Evolutionary conservation across 2,113 vertebrate species (phyloP), one percentile per base, ranked within the genome.

Genomic region (Zonotrichia leucophrys): DNA sequence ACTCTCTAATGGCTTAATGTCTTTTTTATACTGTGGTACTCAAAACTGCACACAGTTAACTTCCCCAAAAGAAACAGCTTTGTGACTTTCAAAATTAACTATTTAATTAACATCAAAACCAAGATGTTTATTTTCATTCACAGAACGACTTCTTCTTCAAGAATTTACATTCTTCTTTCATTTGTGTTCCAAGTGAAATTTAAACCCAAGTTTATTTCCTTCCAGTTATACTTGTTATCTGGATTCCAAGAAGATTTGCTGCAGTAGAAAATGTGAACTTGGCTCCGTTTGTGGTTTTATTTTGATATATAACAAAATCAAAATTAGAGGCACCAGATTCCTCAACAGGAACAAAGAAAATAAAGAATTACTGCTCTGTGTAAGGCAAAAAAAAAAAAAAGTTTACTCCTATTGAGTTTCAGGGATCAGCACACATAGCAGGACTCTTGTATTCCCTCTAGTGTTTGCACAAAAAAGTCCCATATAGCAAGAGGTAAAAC

Each of bases 141-240:
- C 58, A 94, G 70, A 89, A 82, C 20, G 13, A 82, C 28, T 78
- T 62, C 10, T 75, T 49, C 50, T 53, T 60, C 3, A 24, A 59
- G 23, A 88, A 94, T 89, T 90, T 75, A 84, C 11, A 64, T 72
- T 89, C 44, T 83, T 60, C 49, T 96, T 91, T 75, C 47, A 77
- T 52, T 92, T 72, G 35, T 64, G n/a, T 64, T 92, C 89, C 92
- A 94, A 91, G 25, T 3, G 3, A 91, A 95, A 92, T 47, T 74
- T 84, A 78, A 60, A 75, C 47, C 31, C 23, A 87, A 72, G 44
- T 68, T 90, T 87, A 81, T 23, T 96, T 92, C 60, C 17, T 86
- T 88, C 28, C 67, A 88, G 31, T 88, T 77, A 77, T 6, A 77
- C 11, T 75, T 84, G 78, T 89, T 75, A 94, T 84, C 83, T 91